Percentiles rank a stretch among this genome's conserved stretches.
Conservation (phyloP, 2,888 invertebrate genomes). For the Linnaemya tessellans region DNA sequence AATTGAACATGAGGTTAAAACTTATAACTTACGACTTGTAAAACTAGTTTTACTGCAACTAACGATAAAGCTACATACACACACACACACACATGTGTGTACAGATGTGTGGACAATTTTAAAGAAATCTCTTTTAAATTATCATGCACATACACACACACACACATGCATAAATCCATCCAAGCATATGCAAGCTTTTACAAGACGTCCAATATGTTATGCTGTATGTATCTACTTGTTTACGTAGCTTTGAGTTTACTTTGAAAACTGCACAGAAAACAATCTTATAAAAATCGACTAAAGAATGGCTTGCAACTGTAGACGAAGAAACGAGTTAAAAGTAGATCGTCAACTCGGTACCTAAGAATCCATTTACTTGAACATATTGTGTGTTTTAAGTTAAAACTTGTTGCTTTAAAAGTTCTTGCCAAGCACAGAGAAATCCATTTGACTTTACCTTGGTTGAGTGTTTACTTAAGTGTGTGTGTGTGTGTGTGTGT, state of each 20-base stretch:
- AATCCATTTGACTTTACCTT: slow-evolving; percentile 56
- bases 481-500: background rate
- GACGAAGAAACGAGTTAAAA: slow-evolving; percentile 64
- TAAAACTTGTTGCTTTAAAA: slow-evolving; percentile 21
- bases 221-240: too few relatives aligned
- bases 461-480: slow-evolving; percentile 3
- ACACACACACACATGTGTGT: too few relatives aligned
- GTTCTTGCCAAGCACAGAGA: slow-evolving; percentile 34
- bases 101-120: too few relatives aligned
- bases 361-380: slow-evolving; percentile 54
- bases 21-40: slow-evolving; percentile 12
- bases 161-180: too few relatives aligned
- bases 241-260: too few relatives aligned
- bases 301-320: background rate
- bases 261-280: too few relatives aligned
- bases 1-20: slow-evolving; percentile 28
- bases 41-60: slow-evolving; percentile 36
- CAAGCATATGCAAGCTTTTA: too few relatives aligned
- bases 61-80: too few relatives aligned
- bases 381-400: slow-evolving; percentile 29
- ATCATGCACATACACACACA: too few relatives aligned
- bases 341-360: slow-evolving; percentile 59
- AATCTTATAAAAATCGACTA: background rate
- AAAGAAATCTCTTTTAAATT: too few relatives aligned
- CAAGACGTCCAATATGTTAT: too few relatives aligned